phyloP scores from a whole-genome alignment of 2,113 vertebrate species.

The Mixornis gularis region DNA sequence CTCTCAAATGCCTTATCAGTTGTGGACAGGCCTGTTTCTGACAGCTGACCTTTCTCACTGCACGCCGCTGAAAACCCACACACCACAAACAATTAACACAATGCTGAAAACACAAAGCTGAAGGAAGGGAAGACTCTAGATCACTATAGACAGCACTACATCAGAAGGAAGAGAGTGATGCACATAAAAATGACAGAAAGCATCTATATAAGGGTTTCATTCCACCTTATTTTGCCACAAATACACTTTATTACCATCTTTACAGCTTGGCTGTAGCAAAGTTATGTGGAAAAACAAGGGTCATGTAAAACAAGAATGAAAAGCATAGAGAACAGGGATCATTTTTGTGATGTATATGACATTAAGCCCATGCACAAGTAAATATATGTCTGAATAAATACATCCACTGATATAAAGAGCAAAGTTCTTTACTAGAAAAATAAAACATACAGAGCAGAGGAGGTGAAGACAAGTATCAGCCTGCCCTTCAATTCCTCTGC shows the following conservation, averaged over 20 bases:
- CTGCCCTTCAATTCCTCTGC: neutral
- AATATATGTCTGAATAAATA: neutral
- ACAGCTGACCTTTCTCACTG: constrained; percentile 68
- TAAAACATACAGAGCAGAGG: neutral
- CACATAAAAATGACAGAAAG: neutral
- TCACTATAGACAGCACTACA: neutral
- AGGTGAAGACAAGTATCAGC: neutral
- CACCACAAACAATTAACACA: constrained; percentile 61
- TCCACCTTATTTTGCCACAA: neutral
- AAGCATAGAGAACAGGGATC: neutral
- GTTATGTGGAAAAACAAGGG: neutral
- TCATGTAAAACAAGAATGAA: neutral
- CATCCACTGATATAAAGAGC: neutral
- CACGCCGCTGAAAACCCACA: neutral
- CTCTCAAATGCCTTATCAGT: constrained; percentile 66
- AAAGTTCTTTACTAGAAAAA: neutral
- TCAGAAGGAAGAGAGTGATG: neutral
- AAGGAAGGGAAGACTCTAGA: neutral
- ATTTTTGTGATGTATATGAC: neutral
- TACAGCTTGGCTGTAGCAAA: neutral
- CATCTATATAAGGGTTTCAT: neutral
- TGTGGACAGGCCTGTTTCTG: constrained; percentile 49
- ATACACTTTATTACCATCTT: neutral
- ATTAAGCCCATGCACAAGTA: neutral
- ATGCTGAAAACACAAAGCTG: neutral